phyloP scores from a whole-genome alignment of 2,888 invertebrate genomes.

The Meghimatium bilineatum region DNA sequence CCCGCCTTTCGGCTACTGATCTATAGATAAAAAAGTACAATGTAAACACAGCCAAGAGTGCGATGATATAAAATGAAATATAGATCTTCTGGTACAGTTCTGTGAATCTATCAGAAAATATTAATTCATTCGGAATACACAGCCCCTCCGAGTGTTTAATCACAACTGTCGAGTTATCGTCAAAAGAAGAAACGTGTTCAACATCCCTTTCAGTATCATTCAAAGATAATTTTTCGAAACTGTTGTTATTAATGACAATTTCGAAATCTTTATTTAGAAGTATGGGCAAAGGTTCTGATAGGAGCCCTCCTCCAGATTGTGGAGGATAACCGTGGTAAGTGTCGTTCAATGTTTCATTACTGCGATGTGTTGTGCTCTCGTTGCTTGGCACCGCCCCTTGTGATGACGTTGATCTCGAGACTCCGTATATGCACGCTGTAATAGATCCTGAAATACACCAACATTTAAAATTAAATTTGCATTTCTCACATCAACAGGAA shows the following conservation, averaged over 20 bases:
- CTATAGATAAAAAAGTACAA: conserved; percentile 69
- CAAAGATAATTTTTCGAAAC: neutral
- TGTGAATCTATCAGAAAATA: conserved; percentile 55
- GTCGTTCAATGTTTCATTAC: neutral
- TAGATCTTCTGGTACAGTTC: conserved; percentile 62
- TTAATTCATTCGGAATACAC: conserved; percentile 52
- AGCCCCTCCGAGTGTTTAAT: conserved; percentile 32
- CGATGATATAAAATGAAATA: conserved; percentile 64
- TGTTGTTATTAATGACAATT: conserved; percentile 8
- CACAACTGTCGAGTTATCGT: neutral
- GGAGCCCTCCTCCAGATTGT: neutral
- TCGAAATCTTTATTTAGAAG: neutral
- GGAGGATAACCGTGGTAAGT: neutral
- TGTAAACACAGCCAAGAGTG: conserved; percentile 64
- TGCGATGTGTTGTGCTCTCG: neutral
- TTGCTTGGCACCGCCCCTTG: no score
- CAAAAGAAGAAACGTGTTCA: neutral
- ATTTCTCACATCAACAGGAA: no score
- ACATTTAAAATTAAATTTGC: neutral
- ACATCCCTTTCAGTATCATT: neutral
- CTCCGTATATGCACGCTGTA: conserved; percentile 30
- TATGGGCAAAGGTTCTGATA: no score
- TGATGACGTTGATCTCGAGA: neutral
- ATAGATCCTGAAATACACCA: conserved; percentile 27
- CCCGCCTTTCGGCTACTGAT: conserved; percentile 63